A percentile compares a stretch with the other conserved stretches of the same genome.
Evolutionary conservation across 2,113 vertebrate genomes (phyloP).

Genomic region (Mesembrinibis cayennensis): DNA sequence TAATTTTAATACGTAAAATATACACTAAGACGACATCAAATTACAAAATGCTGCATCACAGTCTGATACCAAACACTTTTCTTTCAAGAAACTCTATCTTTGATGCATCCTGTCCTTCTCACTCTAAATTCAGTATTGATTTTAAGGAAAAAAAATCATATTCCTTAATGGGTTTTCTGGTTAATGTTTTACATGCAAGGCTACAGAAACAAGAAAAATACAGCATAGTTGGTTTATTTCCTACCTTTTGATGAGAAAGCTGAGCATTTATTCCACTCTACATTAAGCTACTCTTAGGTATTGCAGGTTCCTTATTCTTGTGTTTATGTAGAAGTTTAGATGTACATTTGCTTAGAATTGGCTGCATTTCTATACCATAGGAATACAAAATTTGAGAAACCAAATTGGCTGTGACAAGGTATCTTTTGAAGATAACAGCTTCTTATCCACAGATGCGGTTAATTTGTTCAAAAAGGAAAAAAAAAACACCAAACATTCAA

Average conservation of each 20-base stretch:
- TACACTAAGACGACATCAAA: not conserved
- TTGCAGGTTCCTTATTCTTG: not conserved
- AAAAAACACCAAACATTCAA: not conserved
- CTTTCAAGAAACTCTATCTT: not conserved
- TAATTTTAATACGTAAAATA: not conserved
- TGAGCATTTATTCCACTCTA: not conserved
- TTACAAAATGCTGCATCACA: not conserved
- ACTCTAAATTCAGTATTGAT: not conserved
- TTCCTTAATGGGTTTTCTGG: not conserved
- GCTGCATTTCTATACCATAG: not conserved
- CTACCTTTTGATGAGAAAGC: not conserved
- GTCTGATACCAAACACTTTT: not conserved
- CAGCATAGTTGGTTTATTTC: not conserved
- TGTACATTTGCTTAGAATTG: not conserved
- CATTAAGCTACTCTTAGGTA: not conserved
- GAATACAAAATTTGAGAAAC: not conserved
- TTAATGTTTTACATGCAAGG: not conserved
- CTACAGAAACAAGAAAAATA: not conserved
- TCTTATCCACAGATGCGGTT: not conserved
- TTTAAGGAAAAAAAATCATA: not conserved
- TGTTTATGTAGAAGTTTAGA: not conserved
- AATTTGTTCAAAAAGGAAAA: not conserved
- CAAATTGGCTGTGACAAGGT: not conserved
- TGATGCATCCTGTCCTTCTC: not conserved
- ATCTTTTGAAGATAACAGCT: not conserved